These are phyloP conservation scores for Tupaia chinensis DNA, from an alignment of 2,113 vertebrate genomes.

Conservation along the genomic window DNA sequence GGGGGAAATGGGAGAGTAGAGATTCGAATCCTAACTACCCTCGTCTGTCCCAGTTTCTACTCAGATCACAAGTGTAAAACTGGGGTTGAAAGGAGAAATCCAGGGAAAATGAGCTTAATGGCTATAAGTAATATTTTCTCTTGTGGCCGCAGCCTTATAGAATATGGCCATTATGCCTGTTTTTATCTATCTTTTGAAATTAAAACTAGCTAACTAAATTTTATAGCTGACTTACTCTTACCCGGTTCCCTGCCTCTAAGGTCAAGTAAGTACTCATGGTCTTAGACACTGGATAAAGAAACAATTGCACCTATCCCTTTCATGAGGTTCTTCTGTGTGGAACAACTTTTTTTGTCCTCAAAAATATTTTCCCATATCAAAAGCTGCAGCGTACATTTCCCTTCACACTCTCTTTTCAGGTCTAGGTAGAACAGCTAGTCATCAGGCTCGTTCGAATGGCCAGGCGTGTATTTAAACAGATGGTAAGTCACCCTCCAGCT, in stretches of 20 bases:
- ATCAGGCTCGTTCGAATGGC: constrained; percentile 12
- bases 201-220: neutral
- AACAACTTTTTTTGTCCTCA: neutral
- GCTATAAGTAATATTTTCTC: neutral
- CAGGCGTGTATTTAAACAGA: constrained; percentile 36
- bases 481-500: constrained; percentile 31
- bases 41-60: neutral
- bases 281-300: neutral
- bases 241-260: neutral
- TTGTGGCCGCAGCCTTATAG: neutral
- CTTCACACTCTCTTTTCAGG: neutral
- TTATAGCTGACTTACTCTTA: neutral
- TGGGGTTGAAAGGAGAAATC: neutral
- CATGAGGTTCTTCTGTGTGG: neutral
- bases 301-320: neutral
- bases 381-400: neutral
- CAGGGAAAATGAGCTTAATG: neutral
- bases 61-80: neutral
- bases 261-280: neutral
- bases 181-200: neutral
- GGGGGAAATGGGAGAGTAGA: neutral
- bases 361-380: neutral
- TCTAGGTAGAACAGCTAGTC: neutral
- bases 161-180: neutral
- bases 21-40: neutral